Evolutionary conservation across 2,797 vertebrate species (phyloP), one percentile per base, ranked within the genome.

Genomic region (Brachyalestes nurse): DNA sequence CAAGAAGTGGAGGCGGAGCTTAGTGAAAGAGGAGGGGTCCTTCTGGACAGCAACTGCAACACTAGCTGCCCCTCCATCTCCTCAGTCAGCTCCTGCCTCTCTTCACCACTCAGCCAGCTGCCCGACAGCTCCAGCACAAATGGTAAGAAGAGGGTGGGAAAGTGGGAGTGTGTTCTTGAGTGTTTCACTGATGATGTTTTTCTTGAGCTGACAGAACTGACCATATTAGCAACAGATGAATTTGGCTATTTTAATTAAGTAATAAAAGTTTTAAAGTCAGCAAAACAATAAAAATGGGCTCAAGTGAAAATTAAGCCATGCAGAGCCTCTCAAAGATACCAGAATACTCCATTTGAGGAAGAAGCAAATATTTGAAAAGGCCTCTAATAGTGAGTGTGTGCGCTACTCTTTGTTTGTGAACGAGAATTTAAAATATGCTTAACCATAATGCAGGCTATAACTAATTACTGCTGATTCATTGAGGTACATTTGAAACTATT

Each of bases 1-100:
- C 92, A 91, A 38, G 75, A 94, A 89, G 93, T 93, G 0, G 93
- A 94, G 76, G 92, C 93, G 23, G 92, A 92, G 0, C 92, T 92
- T 64, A 91, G 90, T 72, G 70, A 9, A 64, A 73, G 71, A 85
- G 72, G 82, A 6, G 69, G 76, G 49, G 40, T 75, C 19, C 78
- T 75, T 19, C 90, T 91, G 77, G 71, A 87, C 82, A 89, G 88
- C 87, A 91, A 89, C 80, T 88, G 77, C 21, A 90, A 86, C 81
- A 88, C 89, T 40, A 87, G 90, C 0, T 90, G 91, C 60, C 87
- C 91, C 19, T 81, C 86, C 84, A 75, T 78, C 74, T 72, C 53
- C 28, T 28, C 17, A 3, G 28, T 78, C n/a, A 65, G 51, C 13
- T 83, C 88, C 72, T 89, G 88, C 53, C 80, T 91, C 53, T 77